A percentile compares a stretch with the other conserved stretches of the same genome.
Conservation (phyloP, 1,140 invertebrate species). For the Conopomorpha cramerella region DNA sequence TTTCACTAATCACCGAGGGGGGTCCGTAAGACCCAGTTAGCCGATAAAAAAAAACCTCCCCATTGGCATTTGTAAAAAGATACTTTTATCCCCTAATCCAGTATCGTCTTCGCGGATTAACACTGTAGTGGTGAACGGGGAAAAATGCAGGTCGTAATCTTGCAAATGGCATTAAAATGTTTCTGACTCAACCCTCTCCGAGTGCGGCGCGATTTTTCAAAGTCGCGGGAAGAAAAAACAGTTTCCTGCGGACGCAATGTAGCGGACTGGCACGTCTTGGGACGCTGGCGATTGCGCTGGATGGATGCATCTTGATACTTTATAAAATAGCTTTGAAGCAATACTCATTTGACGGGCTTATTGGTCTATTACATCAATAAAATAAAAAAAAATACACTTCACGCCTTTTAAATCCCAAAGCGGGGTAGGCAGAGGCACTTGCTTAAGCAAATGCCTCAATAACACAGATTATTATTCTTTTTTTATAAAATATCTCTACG, state of each 20-base stretch:
- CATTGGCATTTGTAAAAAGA: conserved; percentile 48
- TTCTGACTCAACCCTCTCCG: conserved; percentile 49
- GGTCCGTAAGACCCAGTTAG: conserved; percentile 44
- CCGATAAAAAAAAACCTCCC: no score
- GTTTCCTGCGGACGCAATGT: conserved; percentile 42
- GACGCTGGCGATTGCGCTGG: conserved; percentile 20
- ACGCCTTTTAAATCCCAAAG: no score
- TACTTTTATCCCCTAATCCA: conserved; percentile 51
- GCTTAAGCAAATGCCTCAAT: not conserved
- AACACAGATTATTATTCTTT: not conserved
- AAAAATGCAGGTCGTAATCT: conserved; percentile 60
- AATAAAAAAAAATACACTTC: no score
- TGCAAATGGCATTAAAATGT: conserved; percentile 60
- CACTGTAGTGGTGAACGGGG: conserved; percentile 26
- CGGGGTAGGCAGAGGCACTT: not conserved
- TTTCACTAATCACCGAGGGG: conserved; percentile 34
- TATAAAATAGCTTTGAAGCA: conserved; percentile 4
- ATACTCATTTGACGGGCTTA: not conserved
- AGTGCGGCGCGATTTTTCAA: conserved; percentile 48
- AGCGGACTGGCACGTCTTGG: conserved; percentile 52
- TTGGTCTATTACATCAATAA: no score
- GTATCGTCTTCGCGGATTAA: conserved; percentile 53
- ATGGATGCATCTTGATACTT: conserved; percentile 30
- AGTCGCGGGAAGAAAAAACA: conserved; percentile 39
- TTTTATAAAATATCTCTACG: not conserved